These are phyloP conservation scores for Scaptomyza polygonia DNA, from an alignment of 2,888 invertebrate species.

Conservation along the genomic window DNA sequence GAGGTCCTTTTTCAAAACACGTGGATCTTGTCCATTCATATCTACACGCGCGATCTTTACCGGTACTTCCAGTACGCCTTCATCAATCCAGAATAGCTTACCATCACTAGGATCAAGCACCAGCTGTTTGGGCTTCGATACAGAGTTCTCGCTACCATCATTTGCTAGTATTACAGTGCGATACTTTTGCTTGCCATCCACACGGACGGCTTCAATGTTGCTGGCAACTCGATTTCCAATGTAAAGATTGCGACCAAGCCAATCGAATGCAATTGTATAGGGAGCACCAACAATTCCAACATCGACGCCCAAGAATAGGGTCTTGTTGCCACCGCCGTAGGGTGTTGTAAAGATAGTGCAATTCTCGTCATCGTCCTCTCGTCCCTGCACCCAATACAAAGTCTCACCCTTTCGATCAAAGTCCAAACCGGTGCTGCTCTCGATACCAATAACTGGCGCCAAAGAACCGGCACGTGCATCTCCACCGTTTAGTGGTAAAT, in stretches of 20 bases:
- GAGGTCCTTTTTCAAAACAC: slow-evolving; percentile 89
- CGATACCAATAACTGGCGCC: slow-evolving; percentile 94
- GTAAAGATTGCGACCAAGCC: slow-evolving; percentile 97
- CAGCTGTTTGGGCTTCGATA: slow-evolving; percentile 94
- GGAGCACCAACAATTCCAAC: slow-evolving; percentile 96
- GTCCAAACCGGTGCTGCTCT: slow-evolving; percentile 94
- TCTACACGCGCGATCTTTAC: slow-evolving; percentile 95
- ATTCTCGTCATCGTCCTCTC: slow-evolving; percentile 91
- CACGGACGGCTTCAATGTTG: slow-evolving; percentile 94
- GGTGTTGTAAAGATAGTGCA: slow-evolving; percentile 94
- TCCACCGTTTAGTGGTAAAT: slow-evolving; percentile 90
- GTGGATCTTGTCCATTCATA: slow-evolving; percentile 95
- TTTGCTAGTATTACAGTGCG: slow-evolving; percentile 94
- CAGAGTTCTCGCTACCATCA: slow-evolving; percentile 93
- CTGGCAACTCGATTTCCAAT: slow-evolving; percentile 95
- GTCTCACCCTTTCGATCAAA: slow-evolving; percentile 94
- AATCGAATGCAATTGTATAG: slow-evolving; percentile 96
- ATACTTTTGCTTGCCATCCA: slow-evolving; percentile 93
- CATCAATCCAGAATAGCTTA: slow-evolving; percentile 97
- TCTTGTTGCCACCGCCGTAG: slow-evolving; percentile 93
- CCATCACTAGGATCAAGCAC: slow-evolving; percentile 97
- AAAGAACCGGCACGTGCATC: slow-evolving; percentile 91
- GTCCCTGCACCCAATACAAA: slow-evolving; percentile 94
- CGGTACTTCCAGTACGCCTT: slow-evolving; percentile 95
- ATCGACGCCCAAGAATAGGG: slow-evolving; percentile 92